These are phyloP conservation scores for Abramis brama DNA, from an alignment of 2,113 vertebrate species.

Conservation along the genomic window DNA sequence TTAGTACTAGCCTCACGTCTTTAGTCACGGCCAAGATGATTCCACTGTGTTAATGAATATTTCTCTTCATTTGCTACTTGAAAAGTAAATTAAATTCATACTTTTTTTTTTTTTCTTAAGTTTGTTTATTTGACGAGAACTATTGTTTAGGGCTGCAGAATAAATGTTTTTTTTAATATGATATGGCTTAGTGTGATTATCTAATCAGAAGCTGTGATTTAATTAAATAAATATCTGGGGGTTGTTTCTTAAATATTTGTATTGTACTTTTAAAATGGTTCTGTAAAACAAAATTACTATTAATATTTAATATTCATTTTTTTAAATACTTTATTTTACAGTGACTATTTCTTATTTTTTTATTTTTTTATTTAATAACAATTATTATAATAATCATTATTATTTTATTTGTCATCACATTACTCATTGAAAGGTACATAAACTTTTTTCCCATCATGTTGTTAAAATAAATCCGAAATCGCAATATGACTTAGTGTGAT, in stretches of 20 bases:
- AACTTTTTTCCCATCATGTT: too few relatives aligned
- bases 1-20: slow-evolving; percentile 62
- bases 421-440: too few relatives aligned
- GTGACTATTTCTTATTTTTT: background rate
- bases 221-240: background rate
- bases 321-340: background rate
- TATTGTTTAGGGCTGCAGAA: background rate
- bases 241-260: background rate
- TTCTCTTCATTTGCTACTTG: background rate
- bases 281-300: background rate
- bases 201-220: background rate
- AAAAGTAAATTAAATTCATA: background rate
- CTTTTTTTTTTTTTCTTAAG: background rate
- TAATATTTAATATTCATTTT: background rate
- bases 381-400: background rate
- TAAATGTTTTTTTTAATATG: background rate
- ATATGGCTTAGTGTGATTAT: background rate
- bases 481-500: too few relatives aligned
- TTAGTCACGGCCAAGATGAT: slow-evolving; percentile 66
- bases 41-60: slow-evolving; percentile 68
- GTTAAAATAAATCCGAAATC: too few relatives aligned
- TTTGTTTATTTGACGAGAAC: background rate
- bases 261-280: background rate
- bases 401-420: too few relatives aligned
- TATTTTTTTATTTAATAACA: background rate